Base-by-base conservation (phyloP, 2,113 vertebrate genomes). In the Ursus arctos region DNA sequence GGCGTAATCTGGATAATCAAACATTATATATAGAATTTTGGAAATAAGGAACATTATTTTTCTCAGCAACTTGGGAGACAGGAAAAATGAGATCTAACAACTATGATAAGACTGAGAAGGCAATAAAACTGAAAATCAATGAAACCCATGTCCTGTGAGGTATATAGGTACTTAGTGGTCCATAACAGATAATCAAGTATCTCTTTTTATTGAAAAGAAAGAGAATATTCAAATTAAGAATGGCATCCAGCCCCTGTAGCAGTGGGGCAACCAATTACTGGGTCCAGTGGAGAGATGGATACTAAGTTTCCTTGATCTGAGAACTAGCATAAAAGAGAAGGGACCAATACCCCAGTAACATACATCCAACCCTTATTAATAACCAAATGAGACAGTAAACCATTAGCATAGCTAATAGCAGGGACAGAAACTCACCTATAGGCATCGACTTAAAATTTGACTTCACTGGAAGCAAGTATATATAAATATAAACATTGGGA, bases 51-150 rank as follows among this genome's bases (percentile, higher is more conserved):
- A 92, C 76, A 59, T 67, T 33, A 14, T 36, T 92, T 77, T 94
- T 15, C 57, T 71, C 10, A 65, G 9, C 8, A 83, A 36, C 26
- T 19, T 51, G 0, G 6, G 0, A 1, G 18, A 6, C 2, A 49
- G 18, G 55, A 57, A 82, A 69, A 77, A 94, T 43, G 10, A 74
- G 8, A 79, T 5, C 7, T 83, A 43, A 13, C 7, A 14, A 28
- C 3, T 22, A 2, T 6, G 13, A 51, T 7, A 87, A 65, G 33
- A 18, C 14, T 43, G 53, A 65, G 36, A 72, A 67, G 33, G 51
- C 67, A 84, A 43, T 16, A 2, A 2, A 74, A 2, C 8, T 67
- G 15, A 61, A 93, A 93, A 71, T 3, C 16, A 91, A 31, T 21
- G 36, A 89, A 94, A 43, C 6, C 8, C 51, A 6, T 11, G 18